phyloP scores from a whole-genome alignment of 2,797 vertebrate species.

The Sitta carolinensis region DNA sequence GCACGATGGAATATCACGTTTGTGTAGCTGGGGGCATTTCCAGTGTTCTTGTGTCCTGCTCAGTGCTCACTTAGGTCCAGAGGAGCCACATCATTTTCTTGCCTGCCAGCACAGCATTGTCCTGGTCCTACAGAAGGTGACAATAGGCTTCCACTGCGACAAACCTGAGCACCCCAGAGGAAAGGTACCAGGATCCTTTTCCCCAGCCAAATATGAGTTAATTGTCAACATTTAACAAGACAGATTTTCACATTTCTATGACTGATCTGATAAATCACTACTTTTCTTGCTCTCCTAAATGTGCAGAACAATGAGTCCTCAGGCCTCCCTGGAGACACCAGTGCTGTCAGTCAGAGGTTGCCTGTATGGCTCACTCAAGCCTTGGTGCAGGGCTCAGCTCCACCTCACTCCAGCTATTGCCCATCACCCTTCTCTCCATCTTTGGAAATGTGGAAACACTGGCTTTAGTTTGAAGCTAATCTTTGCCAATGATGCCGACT shows the following conservation, averaged over 20 bases:
- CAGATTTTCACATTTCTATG: neutral
- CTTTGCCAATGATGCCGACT: neutral
- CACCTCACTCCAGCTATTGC: neutral
- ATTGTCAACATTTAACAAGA: neutral
- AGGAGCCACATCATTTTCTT: neutral
- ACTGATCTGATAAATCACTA: neutral
- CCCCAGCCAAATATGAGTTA: neutral
- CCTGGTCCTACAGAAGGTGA: neutral
- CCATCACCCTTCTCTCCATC: neutral
- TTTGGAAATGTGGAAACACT: neutral
- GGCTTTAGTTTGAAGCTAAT: neutral
- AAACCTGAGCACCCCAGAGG: neutral
- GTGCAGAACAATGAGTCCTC: neutral
- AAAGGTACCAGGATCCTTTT: neutral
- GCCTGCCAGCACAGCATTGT: neutral
- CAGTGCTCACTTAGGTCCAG: neutral
- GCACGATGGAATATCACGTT: neutral
- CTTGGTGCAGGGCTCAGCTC: neutral
- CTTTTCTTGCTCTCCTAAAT: neutral
- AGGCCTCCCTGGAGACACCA: neutral
- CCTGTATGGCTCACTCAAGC: neutral
- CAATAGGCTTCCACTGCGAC: neutral
- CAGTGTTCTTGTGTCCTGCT: neutral
- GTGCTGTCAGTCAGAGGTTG: neutral
- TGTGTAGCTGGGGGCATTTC: neutral